phyloP scores from a whole-genome alignment of 2,113 vertebrate genomes.

The Tachysurus vachellii region DNA sequence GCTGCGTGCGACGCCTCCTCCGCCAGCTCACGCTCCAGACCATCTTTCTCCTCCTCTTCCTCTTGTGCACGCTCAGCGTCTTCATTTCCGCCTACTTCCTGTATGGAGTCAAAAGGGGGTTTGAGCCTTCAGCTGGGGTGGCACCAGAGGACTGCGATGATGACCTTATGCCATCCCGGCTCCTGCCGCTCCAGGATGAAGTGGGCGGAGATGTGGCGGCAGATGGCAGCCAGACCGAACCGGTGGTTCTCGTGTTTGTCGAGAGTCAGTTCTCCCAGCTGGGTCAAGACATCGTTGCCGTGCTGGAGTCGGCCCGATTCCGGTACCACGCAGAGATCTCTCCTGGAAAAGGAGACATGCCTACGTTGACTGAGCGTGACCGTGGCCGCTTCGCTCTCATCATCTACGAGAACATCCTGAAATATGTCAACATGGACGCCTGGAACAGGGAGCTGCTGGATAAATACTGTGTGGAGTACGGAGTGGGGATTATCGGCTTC shows the following conservation, averaged over 20 bases:
- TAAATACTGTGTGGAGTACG: constrained; percentile 97
- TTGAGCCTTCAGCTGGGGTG: constrained; percentile 78
- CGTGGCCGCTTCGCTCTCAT: constrained; percentile 91
- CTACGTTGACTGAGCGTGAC: constrained; percentile 91
- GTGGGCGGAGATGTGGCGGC: constrained; percentile 71
- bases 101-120: constrained; percentile 81
- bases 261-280: constrained; percentile 97
- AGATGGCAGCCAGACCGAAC: constrained; percentile 83
- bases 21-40: constrained; percentile 83
- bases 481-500: constrained; percentile 96
- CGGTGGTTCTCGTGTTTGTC: constrained; percentile 94
- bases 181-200: constrained; percentile 79
- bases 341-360: constrained; percentile 96
- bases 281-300: constrained; percentile 97
- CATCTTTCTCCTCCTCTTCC: constrained; percentile 80
- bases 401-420: constrained; percentile 96
- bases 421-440: constrained; percentile 95
- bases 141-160: constrained; percentile 79
- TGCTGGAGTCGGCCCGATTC: constrained; percentile 93
- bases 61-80: constrained; percentile 83
- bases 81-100: constrained; percentile 87
- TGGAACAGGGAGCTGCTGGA: constrained; percentile 99
- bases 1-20: constrained; percentile 74
- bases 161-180: constrained; percentile 82
- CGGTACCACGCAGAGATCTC: constrained; percentile 94